A percentile compares a stretch with the other conserved stretches of the same genome.
Conservation (phyloP, 2,888 invertebrate genomes). For the Cerastis leucographa region DNA sequence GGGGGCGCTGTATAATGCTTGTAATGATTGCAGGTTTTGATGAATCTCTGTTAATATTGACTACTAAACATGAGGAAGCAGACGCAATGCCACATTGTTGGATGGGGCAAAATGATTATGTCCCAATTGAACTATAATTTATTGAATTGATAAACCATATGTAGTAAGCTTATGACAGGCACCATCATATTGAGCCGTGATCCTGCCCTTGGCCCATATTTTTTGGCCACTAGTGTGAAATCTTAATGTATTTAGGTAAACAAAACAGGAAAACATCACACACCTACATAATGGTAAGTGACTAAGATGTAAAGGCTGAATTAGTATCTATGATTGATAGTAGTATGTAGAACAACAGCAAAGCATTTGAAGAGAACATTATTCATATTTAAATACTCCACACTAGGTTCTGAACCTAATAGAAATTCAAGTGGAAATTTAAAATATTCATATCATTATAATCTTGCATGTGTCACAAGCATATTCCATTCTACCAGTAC, state of each 20-base stretch:
- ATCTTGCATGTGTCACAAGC: conserved; percentile 18
- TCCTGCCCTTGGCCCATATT: too few relatives aligned
- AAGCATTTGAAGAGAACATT: conserved; percentile 9
- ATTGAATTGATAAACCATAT: neutral
- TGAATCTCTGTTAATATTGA: neutral
- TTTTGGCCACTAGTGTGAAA: neutral
- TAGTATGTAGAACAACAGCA: conserved; percentile 1
- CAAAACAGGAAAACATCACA: conserved; percentile 51
- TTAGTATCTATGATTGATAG: neutral
- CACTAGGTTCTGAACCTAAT: conserved; percentile 12
- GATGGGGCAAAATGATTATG: neutral
- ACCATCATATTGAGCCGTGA: neutral
- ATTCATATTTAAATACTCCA: conserved; percentile 17
- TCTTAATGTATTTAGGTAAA: neutral
- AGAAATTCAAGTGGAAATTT: conserved; percentile 37
- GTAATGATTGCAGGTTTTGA: neutral
- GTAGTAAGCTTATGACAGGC: neutral
- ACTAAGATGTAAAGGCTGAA: neutral
- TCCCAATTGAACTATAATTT: neutral
- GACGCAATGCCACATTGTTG: neutral
- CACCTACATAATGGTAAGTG: neutral
- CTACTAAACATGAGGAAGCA: neutral
- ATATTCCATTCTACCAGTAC: conserved; percentile 8
- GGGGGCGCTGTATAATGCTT: neutral
- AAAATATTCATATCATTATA: conserved; percentile 39